Conservation (phyloP, 2,888 invertebrate species). For the Ochropleura leucogaster region DNA sequence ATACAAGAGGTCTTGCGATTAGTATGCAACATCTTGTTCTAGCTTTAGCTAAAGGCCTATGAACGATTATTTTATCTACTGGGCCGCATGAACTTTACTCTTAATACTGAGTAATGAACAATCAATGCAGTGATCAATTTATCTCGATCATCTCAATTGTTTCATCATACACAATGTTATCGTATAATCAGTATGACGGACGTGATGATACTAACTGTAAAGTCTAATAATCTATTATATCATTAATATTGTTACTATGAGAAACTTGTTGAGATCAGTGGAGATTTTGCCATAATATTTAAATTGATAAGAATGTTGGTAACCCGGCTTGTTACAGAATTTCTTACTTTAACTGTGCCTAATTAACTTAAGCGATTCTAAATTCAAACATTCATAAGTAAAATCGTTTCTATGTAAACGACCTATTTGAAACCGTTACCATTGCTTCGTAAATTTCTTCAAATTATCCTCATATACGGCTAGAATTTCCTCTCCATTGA, state of each 20-base stretch:
- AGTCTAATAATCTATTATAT: slow-evolving; percentile 1
- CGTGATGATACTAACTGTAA: neutral
- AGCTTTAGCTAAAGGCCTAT: too few relatives aligned
- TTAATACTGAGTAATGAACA: too few relatives aligned
- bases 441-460: slow-evolving; percentile 39
- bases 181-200: slow-evolving; percentile 13
- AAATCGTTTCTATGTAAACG: slow-evolving; percentile 43
- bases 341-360: slow-evolving; percentile 4
- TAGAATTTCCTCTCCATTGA: slow-evolving; percentile 45
- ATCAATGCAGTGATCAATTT: slow-evolving; percentile 18
- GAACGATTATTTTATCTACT: neutral
- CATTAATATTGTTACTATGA: neutral
- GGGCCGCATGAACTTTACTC: neutral
- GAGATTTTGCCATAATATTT: neutral
- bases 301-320: neutral
- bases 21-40: too few relatives aligned
- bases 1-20: too few relatives aligned
- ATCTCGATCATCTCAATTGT: slow-evolving; percentile 26
- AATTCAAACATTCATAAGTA: slow-evolving; percentile 17
- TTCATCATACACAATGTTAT: slow-evolving; percentile 36
- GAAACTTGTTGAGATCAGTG: neutral
- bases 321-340: neutral
- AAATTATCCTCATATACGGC: slow-evolving; percentile 51
- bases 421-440: slow-evolving; percentile 45
- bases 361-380: slow-evolving; percentile 5